Base-by-base conservation (phyloP, 2,113 vertebrate species). In the Motacilla alba region DNA sequence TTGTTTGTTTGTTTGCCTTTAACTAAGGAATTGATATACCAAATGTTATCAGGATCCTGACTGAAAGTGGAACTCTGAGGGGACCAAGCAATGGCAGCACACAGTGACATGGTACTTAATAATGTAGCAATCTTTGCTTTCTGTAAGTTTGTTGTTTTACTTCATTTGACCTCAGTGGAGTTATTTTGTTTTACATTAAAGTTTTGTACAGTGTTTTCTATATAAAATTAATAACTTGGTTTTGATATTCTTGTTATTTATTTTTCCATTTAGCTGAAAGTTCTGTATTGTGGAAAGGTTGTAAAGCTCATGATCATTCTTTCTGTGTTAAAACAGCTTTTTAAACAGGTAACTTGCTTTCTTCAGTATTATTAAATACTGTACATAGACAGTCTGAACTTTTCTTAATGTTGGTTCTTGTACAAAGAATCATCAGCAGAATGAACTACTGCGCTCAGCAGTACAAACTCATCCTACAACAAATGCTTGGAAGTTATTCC, bases 21-120 rank as follows among this genome's bases (percentile, higher is more conserved):
- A 58, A 75, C 83, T 44, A 93, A 97, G 97, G 96, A 93, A 94
- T 95, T 53, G 93, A 96, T 62, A 91, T 95, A 76, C 89, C 82
- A 0, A 95, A 84, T 17, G 89, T 96, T 89, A 37, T 94, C 88
- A 83, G 91, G 81, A 96, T 96, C 78, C 90, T 97, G 72, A 89
- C 93, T 73, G 92, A 94, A 85, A 97, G 89, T 37, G 96, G 93
- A 90, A 94, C 79, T 52, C 75, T 96, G 79, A 97, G 77, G 72
- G 85, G 78, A 83, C 41, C 82, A 43, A 95, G 90, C 50, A 90
- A 75, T 3, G 16, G 58, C 92, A 93, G 68, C 73, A 43, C 44
- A 37, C 41, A 50, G 62, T 92, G 89, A 95, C 28, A 3, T 26
- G 75, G 43, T 52, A 92, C 43, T 68, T 77, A 58, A 37, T 68